Base-by-base conservation (phyloP, 2,888 invertebrate genomes). In the Ferdinandea cuprea region DNA sequence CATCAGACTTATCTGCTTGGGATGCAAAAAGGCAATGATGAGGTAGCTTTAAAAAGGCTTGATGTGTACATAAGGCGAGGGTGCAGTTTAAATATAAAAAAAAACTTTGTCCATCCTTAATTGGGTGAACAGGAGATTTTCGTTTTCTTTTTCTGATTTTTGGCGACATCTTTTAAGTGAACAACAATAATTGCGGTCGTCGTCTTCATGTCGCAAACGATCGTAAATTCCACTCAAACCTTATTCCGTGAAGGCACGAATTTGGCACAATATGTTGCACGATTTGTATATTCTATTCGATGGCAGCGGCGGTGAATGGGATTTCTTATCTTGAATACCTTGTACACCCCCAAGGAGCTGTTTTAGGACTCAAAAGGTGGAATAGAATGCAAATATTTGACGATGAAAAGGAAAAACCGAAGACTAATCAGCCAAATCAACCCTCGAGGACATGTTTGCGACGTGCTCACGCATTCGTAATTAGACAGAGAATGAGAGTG, bases 391-490 rank as follows among this genome's bases (percentile, higher is more conserved):
- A 81, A 81, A 81, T 77, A 81, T 81, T 83, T 83, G 72, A 58
- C 54, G 71, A 71, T 77, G 59, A 61, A 77, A 59, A 63, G 66
- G 59, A 83, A 72, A 65, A 66, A 40, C 78, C 50, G 42, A 40
- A 15, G 74, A 69, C 83, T 83, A 83, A 83, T 83, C 83, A 83
- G 68, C 54, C 83, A 63, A 80, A 80, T 69, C 80, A 69, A 80
- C 63, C 68, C 83, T 42, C 8, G 30, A 65, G 83, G 78, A 83
- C 63, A 58, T 77, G 71, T 77, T 71, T 46, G 71, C 30, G 52
- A 83, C 84, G 84, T 84, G 84, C 78, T 74, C 48, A 84, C 79
- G 84, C 84, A 84, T 84, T 84, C 35, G 32, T 58, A 74, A 79
- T 84, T 69, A 71, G 52, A 44, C 15, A 17, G 8, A 25, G 42